Base-by-base conservation (phyloP, 2,888 invertebrate genomes). In the Cryptophagus acutangulus region DNA sequence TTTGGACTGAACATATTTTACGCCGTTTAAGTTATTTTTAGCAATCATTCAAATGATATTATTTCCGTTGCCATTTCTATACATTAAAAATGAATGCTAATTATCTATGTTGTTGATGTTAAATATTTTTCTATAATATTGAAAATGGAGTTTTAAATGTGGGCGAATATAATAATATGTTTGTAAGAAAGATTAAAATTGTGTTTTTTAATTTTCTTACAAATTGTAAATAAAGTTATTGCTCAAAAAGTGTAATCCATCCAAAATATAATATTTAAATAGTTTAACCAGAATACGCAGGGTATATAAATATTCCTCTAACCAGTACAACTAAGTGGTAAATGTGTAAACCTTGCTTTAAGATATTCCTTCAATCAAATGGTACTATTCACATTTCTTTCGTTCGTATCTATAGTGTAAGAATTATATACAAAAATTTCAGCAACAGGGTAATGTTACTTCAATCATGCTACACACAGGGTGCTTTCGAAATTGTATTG, bases 191-290 rank as follows among this genome's bases (percentile, higher is more conserved):
- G 43, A 38, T 46, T 44, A 36, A 37, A 40, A 30, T 36, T n/a
- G 26, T 29, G 36, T 17, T 40, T 13, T 4, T 4, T 31, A 43
- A 45, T 48, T 50, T 52, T 48, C 40, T 45, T 43, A 46, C 38
- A 44, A 47, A 44, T 43, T 52, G 49, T 51, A 48, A 43, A 49
- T 51, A 57, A 57, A n/a, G 54, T 55, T 31, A 31, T 64, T 64
- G 67, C 67, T 67, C 67, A 68, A 68, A 26, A 66, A 66, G 65
- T 68, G 57, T 67, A 67, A 66, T 69, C 68, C 67, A 67, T 69
- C 67, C 67, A 69, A 53, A 59, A 48, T 51, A 40, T 45, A 51
- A 52, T 54, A 57, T 58, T 57, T 54, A 54, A 61, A 52, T 54
- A 5, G 3, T 31, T 15, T 3, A 16, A 3, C 13, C 15, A 31